Base-by-base conservation (phyloP, 1,140 invertebrate genomes). In the Hyles vespertilio region DNA sequence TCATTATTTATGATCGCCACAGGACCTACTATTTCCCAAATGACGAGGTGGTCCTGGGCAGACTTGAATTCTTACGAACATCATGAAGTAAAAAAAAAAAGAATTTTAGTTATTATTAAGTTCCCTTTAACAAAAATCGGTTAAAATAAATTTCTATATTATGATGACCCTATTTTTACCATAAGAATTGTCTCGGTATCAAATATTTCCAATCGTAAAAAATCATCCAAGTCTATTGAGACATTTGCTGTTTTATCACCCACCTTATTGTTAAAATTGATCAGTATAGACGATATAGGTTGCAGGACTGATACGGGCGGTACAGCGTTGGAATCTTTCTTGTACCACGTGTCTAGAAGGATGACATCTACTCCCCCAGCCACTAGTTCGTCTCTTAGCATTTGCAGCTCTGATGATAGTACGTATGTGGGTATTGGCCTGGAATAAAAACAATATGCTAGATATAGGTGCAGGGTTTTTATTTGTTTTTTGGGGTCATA, bases 231-330 rank as follows among this genome's bases (percentile, higher is more conserved):
- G 12, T 48, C 5, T 48, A 22, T 48, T n/a, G 5, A 40, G 8
- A 34, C 32, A 56, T 56, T 32, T 49, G 8, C 1, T 32, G 11
- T 12, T 46, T 53, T 32, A n/a, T 43, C 7, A 50, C 11, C 66
- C 84, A 98, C 97, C 92, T 99, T 99, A 74, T 99, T 99, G 80
- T 99, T 99, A 77, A 99, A 99, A 83, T 99, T 99, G 61, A 98
- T 94, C 5, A 99, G 89, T 77, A 99, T 98, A 1, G 98, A 98
- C 4, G 97, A 99, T 65, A 99, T 99, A 0, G 98, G 98, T 77
- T 99, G 98, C 1, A 99, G 89, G 32, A 99, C 95, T 33, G 96
- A 98, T 2, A 98, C 95, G 0, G 97, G 94, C 0, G 96, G 96
- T 3, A 99, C 97, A 0, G 97, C 96, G 81, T 99, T 99, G 51